Conservation (phyloP, 1,140 invertebrate genomes). For the Trialeurodes vaporariorum region DNA sequence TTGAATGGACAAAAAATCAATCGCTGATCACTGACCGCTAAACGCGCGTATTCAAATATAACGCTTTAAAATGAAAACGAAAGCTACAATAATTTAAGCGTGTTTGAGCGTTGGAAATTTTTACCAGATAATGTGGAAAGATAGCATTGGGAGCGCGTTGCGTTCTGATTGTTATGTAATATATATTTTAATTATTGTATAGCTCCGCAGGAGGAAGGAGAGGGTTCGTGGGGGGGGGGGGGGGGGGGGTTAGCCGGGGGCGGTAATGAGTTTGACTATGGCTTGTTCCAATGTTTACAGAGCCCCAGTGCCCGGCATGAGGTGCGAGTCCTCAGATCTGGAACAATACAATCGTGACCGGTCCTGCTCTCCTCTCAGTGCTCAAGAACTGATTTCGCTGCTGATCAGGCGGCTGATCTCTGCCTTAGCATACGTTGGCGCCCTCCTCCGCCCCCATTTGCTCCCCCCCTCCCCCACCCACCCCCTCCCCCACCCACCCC, state of each 20-base stretch:
- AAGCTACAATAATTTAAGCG: too few species aligned
- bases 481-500: too few species aligned
- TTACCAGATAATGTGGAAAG: background rate
- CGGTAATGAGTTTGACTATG: background rate
- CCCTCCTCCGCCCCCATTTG: too few species aligned
- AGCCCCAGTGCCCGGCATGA: background rate
- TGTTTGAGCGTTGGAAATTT: background rate
- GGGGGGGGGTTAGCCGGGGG: background rate
- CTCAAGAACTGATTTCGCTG: background rate
- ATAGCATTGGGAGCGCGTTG: background rate
- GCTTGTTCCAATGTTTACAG: background rate
- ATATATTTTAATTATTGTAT: slow-evolving; percentile 1
- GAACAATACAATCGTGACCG: background rate
- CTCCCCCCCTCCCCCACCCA: too few species aligned
- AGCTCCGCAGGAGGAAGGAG: too few species aligned
- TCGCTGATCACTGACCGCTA: too few species aligned
- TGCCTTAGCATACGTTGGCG: too few species aligned
- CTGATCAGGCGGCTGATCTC: background rate
- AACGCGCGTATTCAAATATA: too few species aligned
- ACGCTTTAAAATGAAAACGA: too few species aligned
- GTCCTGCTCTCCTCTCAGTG: too few species aligned
- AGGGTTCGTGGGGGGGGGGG: too few species aligned
- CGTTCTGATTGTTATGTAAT: background rate
- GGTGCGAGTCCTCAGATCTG: background rate
- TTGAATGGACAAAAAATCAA: too few species aligned